Evolutionary conservation across 2,113 vertebrate species (phyloP).

Genomic region (Saccopteryx leptura): DNA sequence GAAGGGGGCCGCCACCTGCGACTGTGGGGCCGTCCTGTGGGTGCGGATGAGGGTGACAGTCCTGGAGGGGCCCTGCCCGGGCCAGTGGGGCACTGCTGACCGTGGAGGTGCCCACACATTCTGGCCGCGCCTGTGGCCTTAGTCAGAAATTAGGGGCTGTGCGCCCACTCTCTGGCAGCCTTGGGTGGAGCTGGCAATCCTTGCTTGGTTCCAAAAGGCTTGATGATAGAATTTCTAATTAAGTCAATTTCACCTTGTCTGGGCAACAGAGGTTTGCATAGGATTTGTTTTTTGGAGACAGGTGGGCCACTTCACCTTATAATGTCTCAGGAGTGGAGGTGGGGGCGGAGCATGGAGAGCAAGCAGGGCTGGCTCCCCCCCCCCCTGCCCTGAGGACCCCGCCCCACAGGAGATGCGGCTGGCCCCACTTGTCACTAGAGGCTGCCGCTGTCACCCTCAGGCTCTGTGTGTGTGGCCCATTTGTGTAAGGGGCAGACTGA

Average conservation of each 20-base stretch:
- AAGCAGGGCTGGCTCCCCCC: not conserved
- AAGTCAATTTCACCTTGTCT: conserved; percentile 89
- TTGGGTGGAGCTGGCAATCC: conserved; percentile 70
- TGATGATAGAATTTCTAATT: conserved; percentile 89
- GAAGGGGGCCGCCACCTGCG: too few species aligned
- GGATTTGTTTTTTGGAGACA: conserved; percentile 54
- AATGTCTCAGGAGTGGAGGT: not conserved
- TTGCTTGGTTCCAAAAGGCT: conserved; percentile 86
- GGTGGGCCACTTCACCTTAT: not conserved
- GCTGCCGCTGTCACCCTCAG: not conserved
- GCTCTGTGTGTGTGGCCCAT: not conserved
- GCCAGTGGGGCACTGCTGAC: not conserved
- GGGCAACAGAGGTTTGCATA: conserved; percentile 86
- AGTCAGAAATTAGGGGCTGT: not conserved
- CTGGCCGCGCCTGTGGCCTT: not conserved
- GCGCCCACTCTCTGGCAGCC: conserved; percentile 53
- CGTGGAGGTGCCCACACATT: not conserved
- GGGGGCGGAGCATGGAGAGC: accelerated
- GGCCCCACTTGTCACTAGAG: not conserved
- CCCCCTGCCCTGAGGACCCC: not conserved
- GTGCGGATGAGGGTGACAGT: too few species aligned
- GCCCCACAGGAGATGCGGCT: accelerated
- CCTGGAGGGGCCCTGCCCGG: too few species aligned
- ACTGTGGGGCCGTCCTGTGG: too few species aligned
- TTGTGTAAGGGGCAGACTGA: not conserved